Evolutionary conservation across 2,888 invertebrate species (phyloP).

Genomic region (Osmoderma eremita): DNA sequence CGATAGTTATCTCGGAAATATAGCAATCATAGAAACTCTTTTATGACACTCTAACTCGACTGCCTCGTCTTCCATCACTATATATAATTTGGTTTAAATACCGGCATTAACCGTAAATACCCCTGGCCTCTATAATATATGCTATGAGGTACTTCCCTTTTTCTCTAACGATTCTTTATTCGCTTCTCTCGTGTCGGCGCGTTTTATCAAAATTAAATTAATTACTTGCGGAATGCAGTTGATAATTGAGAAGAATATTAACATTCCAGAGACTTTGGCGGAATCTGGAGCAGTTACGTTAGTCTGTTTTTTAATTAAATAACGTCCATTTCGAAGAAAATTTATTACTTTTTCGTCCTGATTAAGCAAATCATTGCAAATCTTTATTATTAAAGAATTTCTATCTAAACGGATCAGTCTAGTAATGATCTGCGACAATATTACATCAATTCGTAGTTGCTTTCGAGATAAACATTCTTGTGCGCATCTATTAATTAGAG

Average conservation of each 20-base stretch:
- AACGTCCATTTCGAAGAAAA: background rate
- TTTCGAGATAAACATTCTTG: background rate
- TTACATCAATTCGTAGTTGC: background rate
- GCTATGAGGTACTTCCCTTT: background rate
- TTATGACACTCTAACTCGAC: too few species aligned
- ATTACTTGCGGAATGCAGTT: slow-evolving; percentile 18
- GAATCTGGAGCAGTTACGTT: slow-evolving; percentile 2
- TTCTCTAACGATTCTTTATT: slow-evolving; percentile 23
- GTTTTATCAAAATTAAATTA: slow-evolving; percentile 32
- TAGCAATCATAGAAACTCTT: too few species aligned
- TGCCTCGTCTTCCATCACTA: too few species aligned
- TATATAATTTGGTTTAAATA: too few species aligned
- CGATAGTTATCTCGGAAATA: too few species aligned
- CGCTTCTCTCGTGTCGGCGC: slow-evolving; percentile 22
- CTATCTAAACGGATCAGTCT: too few species aligned
- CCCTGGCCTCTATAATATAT: too few species aligned
- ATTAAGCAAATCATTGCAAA: too few species aligned
- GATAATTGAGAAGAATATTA: slow-evolving; percentile 27
- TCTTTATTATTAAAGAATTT: too few species aligned
- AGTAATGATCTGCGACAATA: too few species aligned
- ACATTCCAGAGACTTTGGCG: slow-evolving; percentile 2
- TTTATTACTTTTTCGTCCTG: slow-evolving; percentile 1
- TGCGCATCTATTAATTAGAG: background rate
- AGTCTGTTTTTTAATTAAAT: background rate
- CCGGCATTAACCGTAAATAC: too few species aligned